Percentiles rank a stretch among this genome's conserved stretches.
These are phyloP conservation scores for Erethizon dorsatum DNA, from an alignment of 2,797 vertebrate genomes.

Conservation along the genomic window DNA sequence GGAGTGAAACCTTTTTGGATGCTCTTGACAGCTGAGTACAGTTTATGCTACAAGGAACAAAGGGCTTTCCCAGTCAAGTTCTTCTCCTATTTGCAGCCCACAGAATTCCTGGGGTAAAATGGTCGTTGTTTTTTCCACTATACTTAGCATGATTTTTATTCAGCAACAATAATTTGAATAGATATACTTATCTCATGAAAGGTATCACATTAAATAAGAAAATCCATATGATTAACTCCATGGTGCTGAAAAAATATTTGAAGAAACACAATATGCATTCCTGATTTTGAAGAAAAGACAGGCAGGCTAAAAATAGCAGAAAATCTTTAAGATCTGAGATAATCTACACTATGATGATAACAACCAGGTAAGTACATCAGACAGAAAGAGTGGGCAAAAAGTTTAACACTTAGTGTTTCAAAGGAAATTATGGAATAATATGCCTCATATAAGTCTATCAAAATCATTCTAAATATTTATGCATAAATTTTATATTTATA, in stretches of 20 bases:
- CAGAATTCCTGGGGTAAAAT: background rate
- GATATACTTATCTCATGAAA: background rate
- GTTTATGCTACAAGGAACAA: background rate
- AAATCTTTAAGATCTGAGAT: background rate
- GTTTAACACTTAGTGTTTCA: background rate
- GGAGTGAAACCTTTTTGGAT: background rate
- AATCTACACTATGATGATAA: background rate
- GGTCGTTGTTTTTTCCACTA: background rate
- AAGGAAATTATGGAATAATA: background rate
- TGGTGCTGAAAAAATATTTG: conserved; percentile 9
- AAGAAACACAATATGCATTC: background rate
- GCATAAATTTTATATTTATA: background rate
- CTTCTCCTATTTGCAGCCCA: background rate
- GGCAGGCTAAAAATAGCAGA: background rate
- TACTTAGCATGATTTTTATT: background rate
- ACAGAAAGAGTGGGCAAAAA: background rate
- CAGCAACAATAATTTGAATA: background rate
- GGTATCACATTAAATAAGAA: background rate
- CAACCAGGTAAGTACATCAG: background rate
- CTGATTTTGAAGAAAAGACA: background rate
- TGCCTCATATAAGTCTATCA: background rate
- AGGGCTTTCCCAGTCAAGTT: background rate
- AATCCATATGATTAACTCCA: conserved; percentile 1
- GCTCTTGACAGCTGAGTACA: background rate
- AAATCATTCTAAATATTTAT: background rate